A percentile compares a stretch with the other conserved stretches of the same genome.
These are phyloP conservation scores for Zaprionus kolodkinae DNA, from an alignment of 1,140 invertebrate species.

Conservation along the genomic window DNA sequence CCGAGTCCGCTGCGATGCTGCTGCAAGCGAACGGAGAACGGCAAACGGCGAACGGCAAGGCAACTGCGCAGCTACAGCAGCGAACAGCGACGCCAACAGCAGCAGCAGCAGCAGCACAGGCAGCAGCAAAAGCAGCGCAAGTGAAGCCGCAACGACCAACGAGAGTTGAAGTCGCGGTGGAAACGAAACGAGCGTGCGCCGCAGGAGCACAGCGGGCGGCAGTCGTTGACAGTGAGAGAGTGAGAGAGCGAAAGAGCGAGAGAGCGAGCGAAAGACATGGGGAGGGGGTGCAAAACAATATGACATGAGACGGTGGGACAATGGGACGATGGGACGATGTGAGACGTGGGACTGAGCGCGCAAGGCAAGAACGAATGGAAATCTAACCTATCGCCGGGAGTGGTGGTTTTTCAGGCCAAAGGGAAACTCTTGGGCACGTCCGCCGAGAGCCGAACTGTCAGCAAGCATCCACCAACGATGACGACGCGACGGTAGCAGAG, in stretches of 20 bases:
- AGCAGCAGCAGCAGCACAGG: constrained; percentile 20
- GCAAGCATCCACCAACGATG: constrained; percentile 67
- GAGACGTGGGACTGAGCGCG: too few species aligned
- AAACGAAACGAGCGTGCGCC: constrained; percentile 75
- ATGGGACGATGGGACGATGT: not conserved
- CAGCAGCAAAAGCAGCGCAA: constrained; percentile 31
- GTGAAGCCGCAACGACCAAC: constrained; percentile 59
- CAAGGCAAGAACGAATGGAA: constrained; percentile 56
- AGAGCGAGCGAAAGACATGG: not conserved
- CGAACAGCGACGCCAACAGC: constrained; percentile 18
- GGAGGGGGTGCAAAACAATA: constrained; percentile 36
- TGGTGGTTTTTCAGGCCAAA: constrained; percentile 61
- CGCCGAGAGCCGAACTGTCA: constrained; percentile 76
- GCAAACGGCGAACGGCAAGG: constrained; percentile 23
- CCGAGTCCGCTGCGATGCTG: constrained; percentile 68
- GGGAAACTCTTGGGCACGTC: constrained; percentile 40
- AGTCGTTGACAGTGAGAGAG: not conserved
- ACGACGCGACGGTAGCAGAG: constrained; percentile 17
- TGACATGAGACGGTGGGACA: constrained; percentile 24
- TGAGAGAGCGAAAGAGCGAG: constrained; percentile 1
- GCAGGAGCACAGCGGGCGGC: constrained; percentile 56
- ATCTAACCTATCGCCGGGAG: constrained; percentile 64
- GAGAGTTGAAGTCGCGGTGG: constrained; percentile 62
- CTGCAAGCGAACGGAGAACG: constrained; percentile 29
- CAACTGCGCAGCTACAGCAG: constrained; percentile 42